Percentiles rank a stretch among this genome's conserved stretches.
Conservation (phyloP, 1,140 invertebrate genomes). For the Hyposmocoma kahamanoa region DNA sequence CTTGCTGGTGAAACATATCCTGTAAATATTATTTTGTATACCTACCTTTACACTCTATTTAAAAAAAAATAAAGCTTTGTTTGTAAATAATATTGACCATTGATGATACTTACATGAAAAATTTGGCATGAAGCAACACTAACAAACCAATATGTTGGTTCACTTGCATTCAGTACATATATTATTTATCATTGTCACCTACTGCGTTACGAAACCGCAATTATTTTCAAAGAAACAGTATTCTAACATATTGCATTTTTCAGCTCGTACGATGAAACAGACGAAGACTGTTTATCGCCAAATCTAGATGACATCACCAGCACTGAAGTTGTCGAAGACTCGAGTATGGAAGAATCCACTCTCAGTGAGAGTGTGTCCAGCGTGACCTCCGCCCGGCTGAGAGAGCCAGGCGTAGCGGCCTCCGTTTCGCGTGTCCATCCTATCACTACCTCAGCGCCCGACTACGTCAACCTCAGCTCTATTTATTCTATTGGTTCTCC, state of each 20-base stretch:
- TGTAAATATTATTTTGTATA: constrained; percentile 41
- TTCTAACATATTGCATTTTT: constrained; percentile 23
- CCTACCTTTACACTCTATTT: constrained; percentile 6
- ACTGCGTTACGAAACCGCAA: too few species aligned
- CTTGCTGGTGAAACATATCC: constrained; percentile 65
- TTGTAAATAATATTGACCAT: constrained; percentile 60
- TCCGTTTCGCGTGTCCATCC: constrained; percentile 11
- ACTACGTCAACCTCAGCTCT: constrained; percentile 66
- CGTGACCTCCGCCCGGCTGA: constrained; percentile 6
- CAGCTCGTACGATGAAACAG: constrained; percentile 79
- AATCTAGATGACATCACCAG: constrained; percentile 76
- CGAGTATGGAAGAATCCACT: constrained; percentile 60
- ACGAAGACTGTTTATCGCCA: constrained; percentile 77
- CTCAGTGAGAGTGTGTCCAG: constrained; percentile 32
- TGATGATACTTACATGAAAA: too few species aligned
- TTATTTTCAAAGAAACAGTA: too few species aligned
- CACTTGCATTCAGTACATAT: constrained; percentile 71
- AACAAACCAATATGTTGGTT: constrained; percentile 43
- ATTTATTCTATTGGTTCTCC: constrained; percentile 59
- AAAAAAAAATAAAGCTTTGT: constrained; percentile 40
- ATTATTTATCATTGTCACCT: background rate
- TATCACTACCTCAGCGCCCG: constrained; percentile 17
- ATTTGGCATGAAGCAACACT: constrained; percentile 62
- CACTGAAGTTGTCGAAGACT: constrained; percentile 66
- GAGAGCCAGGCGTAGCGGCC: constrained; percentile 1